These are phyloP conservation scores for Sclerurus mexicanus DNA, from an alignment of 2,113 vertebrate genomes.

Conservation along the genomic window DNA sequence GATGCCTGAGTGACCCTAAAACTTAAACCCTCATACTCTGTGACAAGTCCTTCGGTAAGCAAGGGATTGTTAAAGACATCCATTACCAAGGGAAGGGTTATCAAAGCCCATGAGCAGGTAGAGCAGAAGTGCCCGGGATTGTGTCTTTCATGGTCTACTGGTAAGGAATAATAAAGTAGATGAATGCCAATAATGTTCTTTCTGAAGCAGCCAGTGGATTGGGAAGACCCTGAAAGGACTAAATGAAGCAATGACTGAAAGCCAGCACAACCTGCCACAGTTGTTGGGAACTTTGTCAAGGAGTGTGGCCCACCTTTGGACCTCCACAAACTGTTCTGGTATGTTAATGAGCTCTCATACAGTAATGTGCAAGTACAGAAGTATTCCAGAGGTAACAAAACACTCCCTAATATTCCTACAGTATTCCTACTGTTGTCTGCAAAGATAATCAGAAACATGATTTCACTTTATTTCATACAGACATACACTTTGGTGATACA, in stretches of 20 bases:
- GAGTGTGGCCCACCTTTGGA: rapidly evolving
- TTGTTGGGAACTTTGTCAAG: rapidly evolving
- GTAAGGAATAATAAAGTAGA: background rate
- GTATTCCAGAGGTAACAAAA: background rate
- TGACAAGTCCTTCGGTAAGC: background rate
- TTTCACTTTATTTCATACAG: background rate
- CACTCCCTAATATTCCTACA: background rate
- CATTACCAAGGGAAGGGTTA: background rate
- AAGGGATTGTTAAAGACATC: background rate
- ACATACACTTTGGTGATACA: background rate
- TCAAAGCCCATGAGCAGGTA: background rate
- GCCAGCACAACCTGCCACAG: background rate
- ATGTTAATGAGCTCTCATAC: background rate
- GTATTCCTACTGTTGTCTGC: background rate
- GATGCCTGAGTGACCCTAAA: background rate
- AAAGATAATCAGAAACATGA: background rate
- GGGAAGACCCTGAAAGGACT: background rate
- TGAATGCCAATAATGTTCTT: background rate
- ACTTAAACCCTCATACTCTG: background rate
- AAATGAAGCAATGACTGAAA: background rate
- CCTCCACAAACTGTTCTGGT: background rate
- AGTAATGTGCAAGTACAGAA: background rate
- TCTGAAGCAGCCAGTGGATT: background rate
- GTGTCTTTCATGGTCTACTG: background rate
- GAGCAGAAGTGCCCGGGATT: background rate